Base-by-base conservation (phyloP, 2,113 vertebrate species). In the Pitta sordida region DNA sequence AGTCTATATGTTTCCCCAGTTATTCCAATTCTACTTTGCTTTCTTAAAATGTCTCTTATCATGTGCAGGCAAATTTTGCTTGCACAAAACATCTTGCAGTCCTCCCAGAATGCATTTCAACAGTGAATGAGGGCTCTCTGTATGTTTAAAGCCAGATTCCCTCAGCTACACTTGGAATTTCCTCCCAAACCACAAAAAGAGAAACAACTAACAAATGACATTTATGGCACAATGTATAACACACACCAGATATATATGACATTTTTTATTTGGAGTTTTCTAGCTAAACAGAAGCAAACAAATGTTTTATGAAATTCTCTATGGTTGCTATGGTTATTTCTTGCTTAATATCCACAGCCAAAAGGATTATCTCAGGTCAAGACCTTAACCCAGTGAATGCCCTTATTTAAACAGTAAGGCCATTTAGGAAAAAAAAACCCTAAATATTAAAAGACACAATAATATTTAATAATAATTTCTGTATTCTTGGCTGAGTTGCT, bases 131-230 rank as follows among this genome's bases (percentile, higher is more conserved):
- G 67, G 55, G 43, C 32, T 91, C 85, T 94, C 95, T 93, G 85
- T 94, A 83, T 92, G 88, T 93, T 95, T 93, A 95, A 94, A 96
- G 83, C 83, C 96, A 96, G 92, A 96, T 94, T 96, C 90, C 79
- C 93, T 91, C 86, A 95, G 93, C 90, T 95, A 95, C 92, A 96
- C 71, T 91, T 96, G 95, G 95, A 96, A 96, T 96, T 96, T 96
- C 96, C 95, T 96, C 92, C 81, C 86, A 96, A 96, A 96, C 96
- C 96, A 96, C 96, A 96, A 96, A 95, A 96, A 96, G 92, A 96
- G 96, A 94, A 96, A 96, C 92, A 95, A 94, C 96, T 96, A 96
- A 96, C 94, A 94, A 96, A 96, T 96, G 95, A 96, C 95, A 96
- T 96, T 96, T 96, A 96, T 90, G 92, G 95, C 88, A 96, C 90